Evolutionary conservation across 2,888 invertebrate genomes (phyloP).

Genomic region (Chymomyza procnemis): DNA sequence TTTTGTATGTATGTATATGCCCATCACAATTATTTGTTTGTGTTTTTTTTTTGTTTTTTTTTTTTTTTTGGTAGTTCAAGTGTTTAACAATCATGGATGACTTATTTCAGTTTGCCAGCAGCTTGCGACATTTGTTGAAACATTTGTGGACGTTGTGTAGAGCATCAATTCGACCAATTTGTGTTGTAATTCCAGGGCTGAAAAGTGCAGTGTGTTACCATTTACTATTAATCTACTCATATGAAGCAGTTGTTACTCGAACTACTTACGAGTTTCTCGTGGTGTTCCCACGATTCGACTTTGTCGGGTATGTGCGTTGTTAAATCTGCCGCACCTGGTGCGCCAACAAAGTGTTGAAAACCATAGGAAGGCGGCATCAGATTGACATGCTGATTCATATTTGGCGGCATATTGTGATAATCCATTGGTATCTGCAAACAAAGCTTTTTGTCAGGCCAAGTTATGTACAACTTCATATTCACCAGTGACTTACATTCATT

Average conservation of each 20-base stretch:
- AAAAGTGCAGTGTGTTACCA: constrained; percentile 12
- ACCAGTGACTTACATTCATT: constrained; percentile 51
- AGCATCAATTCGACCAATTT: constrained; percentile 75
- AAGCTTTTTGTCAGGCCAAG: no score
- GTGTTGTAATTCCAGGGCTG: constrained; percentile 77
- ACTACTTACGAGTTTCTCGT: constrained; percentile 78
- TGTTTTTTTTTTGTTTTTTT: background rate
- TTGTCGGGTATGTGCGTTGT: constrained; percentile 75
- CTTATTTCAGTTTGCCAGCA: constrained; percentile 17
- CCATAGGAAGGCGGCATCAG: constrained; percentile 75
- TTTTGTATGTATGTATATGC: background rate
- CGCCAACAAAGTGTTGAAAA: constrained; percentile 75
- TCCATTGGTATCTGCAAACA: constrained; percentile 74
- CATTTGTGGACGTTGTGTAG: constrained; percentile 11
- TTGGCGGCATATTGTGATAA: constrained; percentile 75
- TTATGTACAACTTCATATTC: background rate
- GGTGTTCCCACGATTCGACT: constrained; percentile 78
- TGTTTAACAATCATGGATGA: background rate
- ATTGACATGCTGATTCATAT: constrained; percentile 71
- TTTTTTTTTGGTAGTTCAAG: constrained; percentile 2
- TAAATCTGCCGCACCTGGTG: constrained; percentile 66
- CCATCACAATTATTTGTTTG: background rate
- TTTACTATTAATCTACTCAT: no score
- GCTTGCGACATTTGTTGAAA: constrained; percentile 19
- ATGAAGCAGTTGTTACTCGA: no score